phyloP scores from a whole-genome alignment of 2,113 vertebrate species.

The Jaculus jaculus region DNA sequence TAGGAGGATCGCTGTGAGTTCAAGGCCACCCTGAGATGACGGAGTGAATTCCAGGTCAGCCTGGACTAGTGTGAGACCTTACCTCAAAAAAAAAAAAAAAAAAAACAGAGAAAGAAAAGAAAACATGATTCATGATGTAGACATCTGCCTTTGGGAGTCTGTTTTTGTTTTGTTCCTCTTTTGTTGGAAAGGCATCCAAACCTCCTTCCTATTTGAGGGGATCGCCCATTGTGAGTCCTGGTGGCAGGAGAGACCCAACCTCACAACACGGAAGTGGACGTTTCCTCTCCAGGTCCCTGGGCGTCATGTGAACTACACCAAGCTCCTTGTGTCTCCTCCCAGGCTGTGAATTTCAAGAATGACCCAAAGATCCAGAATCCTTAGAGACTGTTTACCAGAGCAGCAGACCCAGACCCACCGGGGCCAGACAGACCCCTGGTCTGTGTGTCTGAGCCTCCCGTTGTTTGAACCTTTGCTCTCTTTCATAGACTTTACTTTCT shows the following conservation, averaged over 20 bases:
- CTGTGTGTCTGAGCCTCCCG: background rate
- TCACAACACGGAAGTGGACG: background rate
- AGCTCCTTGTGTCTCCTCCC: background rate
- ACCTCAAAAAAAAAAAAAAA: too few species aligned
- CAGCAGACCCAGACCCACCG: background rate
- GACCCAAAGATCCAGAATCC: background rate
- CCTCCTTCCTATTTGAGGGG: slow-evolving; percentile 2
- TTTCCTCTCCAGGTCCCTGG: slow-evolving; percentile 29
- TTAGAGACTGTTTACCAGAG: background rate
- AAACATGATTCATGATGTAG: background rate
- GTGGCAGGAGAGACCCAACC: slow-evolving; percentile 21
- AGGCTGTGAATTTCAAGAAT: background rate
- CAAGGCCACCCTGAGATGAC: too few species aligned
- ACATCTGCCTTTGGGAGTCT: background rate
- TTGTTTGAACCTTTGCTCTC: background rate
- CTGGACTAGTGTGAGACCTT: too few species aligned
- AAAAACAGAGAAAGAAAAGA: too few species aligned
- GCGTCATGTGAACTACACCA: background rate
- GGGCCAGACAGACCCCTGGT: fast-evolving
- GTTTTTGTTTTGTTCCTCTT: background rate
- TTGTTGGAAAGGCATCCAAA: slow-evolving; percentile 29
- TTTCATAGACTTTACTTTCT: background rate
- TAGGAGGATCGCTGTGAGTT: too few species aligned
- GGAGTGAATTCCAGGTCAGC: too few species aligned
- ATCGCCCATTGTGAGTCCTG: background rate